Conservation (phyloP, 2,888 invertebrate species). For the Hyles lineata region DNA sequence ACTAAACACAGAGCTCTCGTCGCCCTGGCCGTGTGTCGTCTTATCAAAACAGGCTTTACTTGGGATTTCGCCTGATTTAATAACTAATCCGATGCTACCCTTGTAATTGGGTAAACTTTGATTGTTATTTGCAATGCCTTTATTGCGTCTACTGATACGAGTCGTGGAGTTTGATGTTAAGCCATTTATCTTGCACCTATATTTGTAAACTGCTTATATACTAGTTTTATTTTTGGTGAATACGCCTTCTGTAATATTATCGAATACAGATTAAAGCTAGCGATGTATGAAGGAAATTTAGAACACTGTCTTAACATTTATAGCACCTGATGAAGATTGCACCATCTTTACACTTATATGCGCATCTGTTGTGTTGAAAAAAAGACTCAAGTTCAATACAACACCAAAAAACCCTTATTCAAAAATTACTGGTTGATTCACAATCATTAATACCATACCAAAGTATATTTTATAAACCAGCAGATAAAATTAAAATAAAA, state of each 20-base stretch:
- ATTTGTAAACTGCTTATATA: too few relatives aligned
- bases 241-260: too few relatives aligned
- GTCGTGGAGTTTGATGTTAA: neutral
- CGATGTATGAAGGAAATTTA: too few relatives aligned
- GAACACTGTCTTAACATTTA: too few relatives aligned
- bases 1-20: slow-evolving; percentile 60
- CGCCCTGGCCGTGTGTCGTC: slow-evolving; percentile 38
- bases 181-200: too few relatives aligned
- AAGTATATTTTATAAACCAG: neutral
- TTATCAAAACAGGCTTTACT: slow-evolving; percentile 43
- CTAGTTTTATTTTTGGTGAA: too few relatives aligned
- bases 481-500: neutral
- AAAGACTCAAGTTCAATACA: too few relatives aligned
- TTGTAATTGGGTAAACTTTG: slow-evolving; percentile 10
- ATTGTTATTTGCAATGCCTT: neutral
- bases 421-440: neutral
- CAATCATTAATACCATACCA: neutral
- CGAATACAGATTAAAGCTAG: too few relatives aligned
- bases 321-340: too few relatives aligned
- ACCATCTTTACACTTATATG: too few relatives aligned
- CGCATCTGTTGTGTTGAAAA: too few relatives aligned
- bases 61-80: slow-evolving; percentile 11
- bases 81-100: slow-evolving; percentile 9
- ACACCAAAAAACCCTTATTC: too few relatives aligned
- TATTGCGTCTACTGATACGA: neutral